Evolutionary conservation across 2,113 vertebrate genomes (phyloP), one percentile per base, ranked within the genome.

Genomic region (Odocoileus virginianus): DNA sequence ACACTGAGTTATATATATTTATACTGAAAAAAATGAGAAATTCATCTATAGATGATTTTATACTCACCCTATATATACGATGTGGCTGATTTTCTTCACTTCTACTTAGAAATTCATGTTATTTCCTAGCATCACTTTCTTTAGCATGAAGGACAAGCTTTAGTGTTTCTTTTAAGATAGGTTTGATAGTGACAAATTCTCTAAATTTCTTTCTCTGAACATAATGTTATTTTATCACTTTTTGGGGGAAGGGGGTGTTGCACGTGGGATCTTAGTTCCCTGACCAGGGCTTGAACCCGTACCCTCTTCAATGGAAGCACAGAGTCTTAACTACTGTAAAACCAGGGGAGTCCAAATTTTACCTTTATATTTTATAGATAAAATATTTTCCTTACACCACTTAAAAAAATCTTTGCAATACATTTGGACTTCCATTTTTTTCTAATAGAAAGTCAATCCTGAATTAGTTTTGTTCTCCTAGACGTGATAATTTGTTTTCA

Each of bases 171-270:
- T 83, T 4, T 55, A 40, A 81, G 43, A 45, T 27, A 54, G 1
- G 5, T 36, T 87, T 67, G 33, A 43, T 47, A 52, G 60, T 40
- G 50, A 83, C 7, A 87, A 64, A 57, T 4, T 57, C 7, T 30
- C 19, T 78, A 17, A 21, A 14, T 79, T 86, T 92, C 15, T 30
- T 74, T 13, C 16, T 55, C 19, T 61, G 25, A 11, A 16, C 5
- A 33, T 28, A 64, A 6, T 19, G 40, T 50, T 87, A 84, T 88
- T 83, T 47, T 30, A 74, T 74, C 11, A 23, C 21, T 74, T 74
- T 74, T 23, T 0, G 10, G 21, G 71, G 11, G 2, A 3, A 43
- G 11, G 21, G 0, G 11, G 5, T 74, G 5, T 43, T 40, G 36
- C 76, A 50, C 1, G 0, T 9, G 14, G 16, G 16, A 50, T 79